Evolutionary conservation across 2,888 invertebrate species (phyloP).

Genomic region (Andrena dorsata): DNA sequence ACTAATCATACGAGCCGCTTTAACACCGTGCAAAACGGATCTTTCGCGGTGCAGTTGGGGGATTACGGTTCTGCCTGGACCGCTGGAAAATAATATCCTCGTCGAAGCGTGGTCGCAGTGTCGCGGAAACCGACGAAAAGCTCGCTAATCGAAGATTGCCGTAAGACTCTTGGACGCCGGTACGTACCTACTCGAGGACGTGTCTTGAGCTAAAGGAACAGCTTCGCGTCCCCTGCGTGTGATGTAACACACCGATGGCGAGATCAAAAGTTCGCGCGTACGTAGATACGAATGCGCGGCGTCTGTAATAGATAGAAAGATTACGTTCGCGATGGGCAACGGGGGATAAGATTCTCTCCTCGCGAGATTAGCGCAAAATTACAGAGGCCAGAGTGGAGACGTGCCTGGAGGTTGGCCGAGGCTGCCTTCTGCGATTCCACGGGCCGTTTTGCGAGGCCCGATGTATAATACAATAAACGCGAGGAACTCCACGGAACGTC

Average conservation of each 20-base stretch:
- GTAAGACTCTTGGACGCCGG: not conserved
- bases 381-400: constrained; percentile 77
- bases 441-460: constrained; percentile 30
- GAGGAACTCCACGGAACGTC: not conserved
- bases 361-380: constrained; percentile 82
- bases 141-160: constrained; percentile 39
- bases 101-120: not conserved
- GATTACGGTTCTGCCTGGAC: not conserved
- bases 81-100: constrained; percentile 14
- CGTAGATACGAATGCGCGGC: constrained; percentile 40
- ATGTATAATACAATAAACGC: not conserved
- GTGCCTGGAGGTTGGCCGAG: constrained; percentile 70
- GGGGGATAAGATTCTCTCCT: constrained; percentile 77
- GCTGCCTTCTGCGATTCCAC: constrained; percentile 61
- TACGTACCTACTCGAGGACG: constrained; percentile 3
- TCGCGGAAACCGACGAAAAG: constrained; percentile 28
- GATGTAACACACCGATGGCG: constrained; percentile 61
- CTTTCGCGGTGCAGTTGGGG: not conserved
- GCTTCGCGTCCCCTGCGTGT: constrained; percentile 28
- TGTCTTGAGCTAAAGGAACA: constrained; percentile 39
- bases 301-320: constrained; percentile 81
- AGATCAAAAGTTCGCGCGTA: constrained; percentile 69
- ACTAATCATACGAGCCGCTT: constrained; percentile 5
- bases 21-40: not conserved
- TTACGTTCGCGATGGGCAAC: constrained; percentile 81